phyloP scores from a whole-genome alignment of 2,113 vertebrate genomes.

The Phyllopteryx taeniolatus region DNA sequence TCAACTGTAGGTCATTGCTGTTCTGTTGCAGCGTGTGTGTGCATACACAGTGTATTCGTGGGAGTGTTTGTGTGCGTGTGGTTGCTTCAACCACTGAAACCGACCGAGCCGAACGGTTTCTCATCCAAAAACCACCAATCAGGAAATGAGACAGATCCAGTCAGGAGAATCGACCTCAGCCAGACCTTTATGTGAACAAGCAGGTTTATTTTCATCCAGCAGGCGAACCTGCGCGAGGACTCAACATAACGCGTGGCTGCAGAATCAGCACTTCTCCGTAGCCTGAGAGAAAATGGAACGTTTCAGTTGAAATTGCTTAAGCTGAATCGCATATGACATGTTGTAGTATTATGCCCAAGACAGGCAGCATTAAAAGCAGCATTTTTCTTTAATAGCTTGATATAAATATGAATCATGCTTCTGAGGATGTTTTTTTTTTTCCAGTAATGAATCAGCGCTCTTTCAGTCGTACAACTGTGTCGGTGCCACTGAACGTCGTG shows the following conservation, averaged over 20 bases:
- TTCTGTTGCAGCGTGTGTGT: constrained; percentile 1
- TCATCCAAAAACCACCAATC: constrained; percentile 29
- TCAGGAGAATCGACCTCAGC: constrained; percentile 57
- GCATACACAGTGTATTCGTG: constrained; percentile 9
- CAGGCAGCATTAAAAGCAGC: constrained; percentile 28
- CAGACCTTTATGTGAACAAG: constrained; percentile 55
- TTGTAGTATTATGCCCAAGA: constrained; percentile 21
- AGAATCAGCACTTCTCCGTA: constrained; percentile 11
- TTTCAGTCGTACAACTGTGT: constrained; percentile 30
- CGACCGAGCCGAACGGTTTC: constrained; percentile 24
- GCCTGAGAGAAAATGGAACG: constrained; percentile 11
- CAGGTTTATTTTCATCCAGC: constrained; percentile 30
- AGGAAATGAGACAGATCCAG: constrained; percentile 46
- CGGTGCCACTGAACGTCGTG: constrained; percentile 12
- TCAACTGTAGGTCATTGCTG: constrained; percentile 47
- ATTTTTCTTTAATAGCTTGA: constrained; percentile 29
- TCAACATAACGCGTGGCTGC: constrained; percentile 8
- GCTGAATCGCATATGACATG: constrained; percentile 21
- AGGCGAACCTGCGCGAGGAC: constrained; percentile 23
- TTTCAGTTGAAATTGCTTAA: constrained; percentile 17
- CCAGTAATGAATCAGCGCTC: constrained; percentile 30
- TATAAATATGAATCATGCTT: constrained; percentile 47
- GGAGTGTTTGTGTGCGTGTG: constrained; percentile 3
- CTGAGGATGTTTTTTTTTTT: constrained; percentile 21
- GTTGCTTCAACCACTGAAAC: constrained; percentile 17